Base-by-base conservation (phyloP, 1,140 invertebrate genomes). In the Sminthurinus signatus region DNA sequence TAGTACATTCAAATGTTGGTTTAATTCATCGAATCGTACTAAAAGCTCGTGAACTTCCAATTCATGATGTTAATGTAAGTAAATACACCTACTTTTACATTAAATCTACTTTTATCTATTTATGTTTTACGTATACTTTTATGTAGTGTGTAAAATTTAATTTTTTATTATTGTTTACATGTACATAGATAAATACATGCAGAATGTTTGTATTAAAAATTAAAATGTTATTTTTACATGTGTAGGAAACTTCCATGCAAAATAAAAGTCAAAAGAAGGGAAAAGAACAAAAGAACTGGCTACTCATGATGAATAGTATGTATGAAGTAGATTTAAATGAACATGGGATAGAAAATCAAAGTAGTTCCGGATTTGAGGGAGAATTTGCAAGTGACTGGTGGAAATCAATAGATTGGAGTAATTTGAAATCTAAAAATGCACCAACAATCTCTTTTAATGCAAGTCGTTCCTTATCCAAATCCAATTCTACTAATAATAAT, bases 1-100 rank as follows among this genome's bases (percentile, higher is more conserved):
- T 96, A 28, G 87, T 96, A 0, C 78, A 86, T 56, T 84, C 88
- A 66, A 84, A 92, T 75, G 75, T 92, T 15, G 78, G 86, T 54
- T 81, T 84, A 43, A 74, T 96, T 19, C 90, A 94, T 76, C 80
- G 84, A 60, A 85, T 93, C 51, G 80, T 94, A 54, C 73, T 87
- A 29, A 83, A 83, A 72, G 89, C 90, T 0, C 80, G 88, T 68
- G 86, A 90, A 62, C 81, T 86, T 69, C 82, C 87, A 1, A 70
- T 90, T 29, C 80, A 83, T 28, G 4, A 12, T 85, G 87, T 79
- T 32, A 64, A 63, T 62, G 17, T 2, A 19, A 25, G 10, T n/a
- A 8, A 5, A n/a, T 8, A 39, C 19, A n/a, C n/a, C n/a, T n/a
- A n/a, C n/a, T n/a, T n/a, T n/a, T n/a, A n/a, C n/a, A 14, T 15